These are phyloP conservation scores for Hydrozoanthus gracilis DNA, from an alignment of 92 coral and sea anemone genomes.

Conservation along the genomic window DNA sequence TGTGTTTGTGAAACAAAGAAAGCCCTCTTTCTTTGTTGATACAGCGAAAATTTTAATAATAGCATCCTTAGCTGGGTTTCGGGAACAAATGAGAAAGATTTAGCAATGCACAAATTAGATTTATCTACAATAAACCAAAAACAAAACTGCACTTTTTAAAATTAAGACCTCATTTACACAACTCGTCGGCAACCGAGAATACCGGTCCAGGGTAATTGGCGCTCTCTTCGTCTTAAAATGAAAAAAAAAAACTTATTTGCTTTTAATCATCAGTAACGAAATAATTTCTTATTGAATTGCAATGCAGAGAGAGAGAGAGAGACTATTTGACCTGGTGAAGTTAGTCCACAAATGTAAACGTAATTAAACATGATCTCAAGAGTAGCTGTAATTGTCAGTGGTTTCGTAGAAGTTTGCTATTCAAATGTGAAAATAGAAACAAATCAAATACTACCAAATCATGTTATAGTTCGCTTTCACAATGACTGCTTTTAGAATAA, in stretches of 20 bases:
- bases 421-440: slow-evolving; percentile 33
- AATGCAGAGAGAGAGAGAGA: neutral
- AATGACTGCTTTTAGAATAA: slow-evolving; percentile 41
- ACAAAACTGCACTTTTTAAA: neutral
- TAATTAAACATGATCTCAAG: neutral
- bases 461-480: slow-evolving; percentile 11
- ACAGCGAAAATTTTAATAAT: neutral
- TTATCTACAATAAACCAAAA: neutral
- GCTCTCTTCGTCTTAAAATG: neutral
- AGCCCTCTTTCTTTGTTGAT: neutral
- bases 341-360: neutral
- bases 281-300: slow-evolving; percentile 18
- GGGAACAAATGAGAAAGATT: neutral
- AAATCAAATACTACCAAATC: slow-evolving; percentile 18
- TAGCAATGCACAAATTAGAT: neutral
- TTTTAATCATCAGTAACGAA: neutral
- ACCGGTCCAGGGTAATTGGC: neutral
- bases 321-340: neutral
- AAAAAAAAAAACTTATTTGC: neutral
- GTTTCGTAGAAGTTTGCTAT: slow-evolving; percentile 25
- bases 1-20: slow-evolving; percentile 7
- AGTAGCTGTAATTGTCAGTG: neutral
- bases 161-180: no score
- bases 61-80: neutral
- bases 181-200: neutral